Evolutionary conservation across 1,140 invertebrate genomes (phyloP).

Genomic region (Hyles vespertilio): DNA sequence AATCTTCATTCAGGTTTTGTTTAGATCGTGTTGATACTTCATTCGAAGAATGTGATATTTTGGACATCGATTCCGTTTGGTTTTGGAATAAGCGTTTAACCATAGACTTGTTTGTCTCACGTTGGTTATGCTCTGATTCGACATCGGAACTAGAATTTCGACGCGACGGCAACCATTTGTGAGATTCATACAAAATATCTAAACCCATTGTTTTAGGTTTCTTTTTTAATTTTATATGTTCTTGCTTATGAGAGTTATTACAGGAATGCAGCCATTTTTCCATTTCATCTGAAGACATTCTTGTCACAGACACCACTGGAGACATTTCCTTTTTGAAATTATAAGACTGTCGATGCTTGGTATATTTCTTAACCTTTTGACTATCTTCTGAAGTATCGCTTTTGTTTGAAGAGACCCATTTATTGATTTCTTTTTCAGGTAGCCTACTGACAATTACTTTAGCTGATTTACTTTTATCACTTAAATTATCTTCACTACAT

Average conservation of each 20-base stretch:
- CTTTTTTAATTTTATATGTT: constrained; percentile 4
- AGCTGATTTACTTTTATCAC: too few relatives aligned
- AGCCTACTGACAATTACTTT: too few relatives aligned
- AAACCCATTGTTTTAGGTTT: background rate
- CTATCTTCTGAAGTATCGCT: too few relatives aligned
- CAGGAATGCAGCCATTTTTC: constrained; percentile 31
- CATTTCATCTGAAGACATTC: constrained; percentile 34
- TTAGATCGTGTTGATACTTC: too few relatives aligned
- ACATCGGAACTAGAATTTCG: background rate
- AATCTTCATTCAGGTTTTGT: background rate
- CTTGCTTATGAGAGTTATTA: constrained; percentile 1
- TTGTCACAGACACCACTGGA: constrained; percentile 29
- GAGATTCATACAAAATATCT: background rate
- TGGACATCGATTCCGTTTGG: too few relatives aligned
- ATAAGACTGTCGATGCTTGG: too few relatives aligned
- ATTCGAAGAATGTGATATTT: too few relatives aligned
- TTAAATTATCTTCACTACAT: too few relatives aligned
- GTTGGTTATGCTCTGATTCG: background rate
- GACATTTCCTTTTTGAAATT: constrained; percentile 11
- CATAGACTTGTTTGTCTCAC: background rate
- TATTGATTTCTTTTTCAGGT: too few relatives aligned
- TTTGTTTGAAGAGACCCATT: too few relatives aligned
- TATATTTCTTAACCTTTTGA: too few relatives aligned
- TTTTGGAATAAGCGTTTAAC: too few relatives aligned
- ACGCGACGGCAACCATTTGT: constrained; percentile 1